phyloP scores from a whole-genome alignment of 2,113 vertebrate genomes.

The Sardina pilchardus region DNA sequence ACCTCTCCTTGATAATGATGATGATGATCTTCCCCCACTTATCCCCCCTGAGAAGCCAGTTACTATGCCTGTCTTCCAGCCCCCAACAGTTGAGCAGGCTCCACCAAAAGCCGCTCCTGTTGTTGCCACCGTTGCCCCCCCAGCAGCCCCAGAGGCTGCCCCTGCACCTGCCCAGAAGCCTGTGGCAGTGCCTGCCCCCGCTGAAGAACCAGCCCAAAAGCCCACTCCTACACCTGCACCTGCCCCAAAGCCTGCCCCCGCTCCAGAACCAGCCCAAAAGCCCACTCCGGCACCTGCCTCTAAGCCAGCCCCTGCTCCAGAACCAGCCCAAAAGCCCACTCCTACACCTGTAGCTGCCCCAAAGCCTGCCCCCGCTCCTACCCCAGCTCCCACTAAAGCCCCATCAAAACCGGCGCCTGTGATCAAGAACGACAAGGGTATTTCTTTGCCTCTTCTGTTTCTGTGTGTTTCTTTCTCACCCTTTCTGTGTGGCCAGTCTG shows the following conservation, averaged over 20 bases:
- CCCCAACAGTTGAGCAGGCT: constrained; percentile 68
- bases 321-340: neutral
- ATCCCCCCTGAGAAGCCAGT: constrained; percentile 81
- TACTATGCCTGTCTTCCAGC: constrained; percentile 62
- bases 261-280: constrained; percentile 56
- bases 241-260: constrained; percentile 35
- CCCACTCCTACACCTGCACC: constrained; percentile 54
- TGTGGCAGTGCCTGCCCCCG: constrained; percentile 11
- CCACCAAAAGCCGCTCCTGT: constrained; percentile 24
- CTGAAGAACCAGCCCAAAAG: constrained; percentile 56
- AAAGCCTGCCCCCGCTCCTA: constrained; percentile 61
- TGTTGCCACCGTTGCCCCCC: constrained; percentile 19
- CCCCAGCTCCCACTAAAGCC: constrained; percentile 57
- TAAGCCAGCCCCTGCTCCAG: constrained; percentile 42
- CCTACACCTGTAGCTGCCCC: constrained; percentile 32
- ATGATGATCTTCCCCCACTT: constrained; percentile 90
- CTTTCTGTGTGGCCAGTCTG: neutral
- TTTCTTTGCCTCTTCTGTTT: constrained; percentile 57
- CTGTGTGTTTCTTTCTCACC: constrained; percentile 57
- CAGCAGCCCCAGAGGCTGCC: constrained; percentile 11
- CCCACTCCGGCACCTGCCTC: constrained; percentile 55
- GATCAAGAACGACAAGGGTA: constrained; percentile 97
- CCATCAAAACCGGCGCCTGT: constrained; percentile 77
- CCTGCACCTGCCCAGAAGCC: constrained; percentile 45
- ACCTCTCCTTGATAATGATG: constrained; percentile 66